Conservation (phyloP, 2,113 vertebrate species). For the Casuarius casuarius region DNA sequence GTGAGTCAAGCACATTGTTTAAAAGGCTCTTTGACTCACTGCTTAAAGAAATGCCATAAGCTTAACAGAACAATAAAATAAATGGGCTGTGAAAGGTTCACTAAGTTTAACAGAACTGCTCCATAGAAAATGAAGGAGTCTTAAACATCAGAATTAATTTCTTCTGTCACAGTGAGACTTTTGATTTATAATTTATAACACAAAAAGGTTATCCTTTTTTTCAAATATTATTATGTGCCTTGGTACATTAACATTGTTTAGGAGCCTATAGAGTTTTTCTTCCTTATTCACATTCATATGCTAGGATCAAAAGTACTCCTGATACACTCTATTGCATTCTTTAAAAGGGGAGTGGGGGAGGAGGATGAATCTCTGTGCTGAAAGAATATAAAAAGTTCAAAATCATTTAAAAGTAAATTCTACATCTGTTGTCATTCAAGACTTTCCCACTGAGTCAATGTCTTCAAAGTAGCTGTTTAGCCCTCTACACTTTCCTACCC, state of each 20-base stretch:
- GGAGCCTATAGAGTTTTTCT: not conserved
- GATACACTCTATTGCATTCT: not conserved
- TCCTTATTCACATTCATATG: not conserved
- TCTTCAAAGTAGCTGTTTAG: not conserved
- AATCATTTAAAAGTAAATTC: not conserved
- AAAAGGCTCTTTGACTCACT: not conserved
- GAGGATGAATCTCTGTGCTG: not conserved
- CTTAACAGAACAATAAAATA: slow-evolving; percentile 33
- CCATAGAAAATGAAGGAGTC: not conserved
- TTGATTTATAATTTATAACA: not conserved
- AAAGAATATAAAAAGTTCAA: not conserved
- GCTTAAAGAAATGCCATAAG: not conserved
- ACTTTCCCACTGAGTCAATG: not conserved
- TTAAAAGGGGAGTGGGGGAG: not conserved
- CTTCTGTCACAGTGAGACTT: not conserved
- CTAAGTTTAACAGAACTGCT: not conserved
- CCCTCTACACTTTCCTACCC: not conserved
- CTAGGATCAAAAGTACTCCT: not conserved
- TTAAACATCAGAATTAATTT: not conserved
- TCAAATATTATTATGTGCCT: not conserved
- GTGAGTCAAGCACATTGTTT: not conserved
- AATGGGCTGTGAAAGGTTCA: not conserved
- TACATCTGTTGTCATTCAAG: not conserved
- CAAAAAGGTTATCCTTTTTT: not conserved
- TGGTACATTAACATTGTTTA: not conserved